Base-by-base conservation (phyloP, 2,888 invertebrate species). In the Cloeon dipterum region DNA sequence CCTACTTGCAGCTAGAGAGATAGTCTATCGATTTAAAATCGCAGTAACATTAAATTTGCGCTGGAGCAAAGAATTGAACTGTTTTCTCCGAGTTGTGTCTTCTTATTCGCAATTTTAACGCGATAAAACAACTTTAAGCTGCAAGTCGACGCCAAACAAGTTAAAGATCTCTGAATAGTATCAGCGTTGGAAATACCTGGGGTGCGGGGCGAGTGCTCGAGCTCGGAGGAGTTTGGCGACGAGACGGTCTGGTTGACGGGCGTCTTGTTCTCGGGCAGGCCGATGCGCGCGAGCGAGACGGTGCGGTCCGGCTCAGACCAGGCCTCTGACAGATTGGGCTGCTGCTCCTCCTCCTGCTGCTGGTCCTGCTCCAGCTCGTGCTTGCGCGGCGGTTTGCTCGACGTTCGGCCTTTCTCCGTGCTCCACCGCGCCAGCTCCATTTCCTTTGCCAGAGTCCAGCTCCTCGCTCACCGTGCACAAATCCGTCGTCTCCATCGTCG, bases 261-360 rank as follows among this genome's bases (percentile, higher is more conserved):
- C 7, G 29, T 29, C 13, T 7, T 7, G 29, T 16, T 29, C 29
- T 49, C 47, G 26, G 48, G 47, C 36, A 54, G 42, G 8, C 83
- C 83, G 18, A 85, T 82, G 42, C 85, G 66, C 0, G 77, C 81
- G 41, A 74, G 57, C 0, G 83, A 83, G 3, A 85, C 81, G 41
- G 69, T 71, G 33, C 81, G 64, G 50, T 85, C 85, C 0, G 85
- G 83, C 50, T 85, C 85, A 0, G 83, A 83, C 74, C 83, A 85
- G 21, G 77, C 72, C 51, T 86, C 85, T 0, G 82, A 81, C 50
- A 85, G 85, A 2, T 72, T 66, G 20, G 17, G 20, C 21, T 20
- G 13, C 36, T n/a, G 14, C 23, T 29, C 29, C 23, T 34, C 10
- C 35, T 34, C 3, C 17, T 38, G 20, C 14, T 38, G 23, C 5